Evolutionary conservation across 2,113 vertebrate genomes (phyloP).

Genomic region (Pleuronectes platessa): DNA sequence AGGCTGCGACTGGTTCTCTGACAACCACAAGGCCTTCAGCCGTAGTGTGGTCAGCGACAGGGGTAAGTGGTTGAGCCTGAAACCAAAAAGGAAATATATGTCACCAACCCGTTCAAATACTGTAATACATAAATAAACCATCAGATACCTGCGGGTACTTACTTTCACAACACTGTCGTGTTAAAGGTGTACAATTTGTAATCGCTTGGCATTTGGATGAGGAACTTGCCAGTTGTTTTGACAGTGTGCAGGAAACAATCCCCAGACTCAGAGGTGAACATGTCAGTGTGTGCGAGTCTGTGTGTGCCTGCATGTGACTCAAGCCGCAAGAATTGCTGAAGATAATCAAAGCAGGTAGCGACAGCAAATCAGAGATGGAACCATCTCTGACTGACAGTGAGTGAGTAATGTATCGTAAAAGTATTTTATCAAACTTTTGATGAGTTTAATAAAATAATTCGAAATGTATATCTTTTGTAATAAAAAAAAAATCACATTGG

Average conservation of each 20-base stretch:
- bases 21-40: conserved; percentile 97
- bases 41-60: conserved; percentile 91
- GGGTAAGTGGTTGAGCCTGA: conserved; percentile 90
- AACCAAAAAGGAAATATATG: conserved; percentile 13
- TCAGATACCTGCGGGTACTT: not conserved
- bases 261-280: too few species aligned
- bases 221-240: too few species aligned
- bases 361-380: conserved; percentile 11
- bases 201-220: too few species aligned
- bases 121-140: not conserved
- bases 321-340: not conserved
- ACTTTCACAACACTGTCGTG: conserved; percentile 13
- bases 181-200: not conserved
- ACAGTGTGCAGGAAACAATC: too few species aligned
- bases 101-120: not conserved
- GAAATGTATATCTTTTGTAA: too few species aligned
- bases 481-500: too few species aligned
- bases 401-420: not conserved
- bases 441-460: too few species aligned
- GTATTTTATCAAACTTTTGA: too few species aligned
- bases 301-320: conserved; percentile 21
- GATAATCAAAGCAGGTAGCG: conserved; percentile 15
- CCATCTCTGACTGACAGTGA: not conserved
- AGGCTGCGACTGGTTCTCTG: conserved; percentile 98
- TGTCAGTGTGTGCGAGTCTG: not conserved